These are phyloP conservation scores for Astyanax mexicanus DNA, from an alignment of 2,797 vertebrate species.

Conservation along the genomic window DNA sequence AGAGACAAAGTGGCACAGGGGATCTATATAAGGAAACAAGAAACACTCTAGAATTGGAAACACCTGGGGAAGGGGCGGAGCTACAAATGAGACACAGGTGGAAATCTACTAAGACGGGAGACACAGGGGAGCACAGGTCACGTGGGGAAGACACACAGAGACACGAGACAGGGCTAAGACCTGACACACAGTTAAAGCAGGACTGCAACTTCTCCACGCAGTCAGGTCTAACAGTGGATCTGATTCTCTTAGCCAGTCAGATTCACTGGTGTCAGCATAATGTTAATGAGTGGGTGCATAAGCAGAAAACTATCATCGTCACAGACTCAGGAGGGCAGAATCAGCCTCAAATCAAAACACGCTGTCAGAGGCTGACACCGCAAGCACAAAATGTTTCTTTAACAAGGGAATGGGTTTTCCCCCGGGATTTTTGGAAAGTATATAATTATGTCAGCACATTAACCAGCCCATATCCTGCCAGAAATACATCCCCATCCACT, in stretches of 20 bases:
- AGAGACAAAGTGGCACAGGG: too few species aligned
- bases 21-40: too few species aligned
- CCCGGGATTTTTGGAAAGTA: conserved; percentile 29
- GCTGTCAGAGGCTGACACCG: conserved; percentile 27
- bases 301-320: conserved; percentile 3
- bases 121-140: too few species aligned
- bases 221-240: background rate
- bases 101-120: too few species aligned
- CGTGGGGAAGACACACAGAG: too few species aligned
- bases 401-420: conserved; percentile 2
- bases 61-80: too few species aligned
- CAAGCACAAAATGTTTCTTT: background rate
- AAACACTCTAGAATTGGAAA: too few species aligned
- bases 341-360: conserved; percentile 43
- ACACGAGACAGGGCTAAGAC: too few species aligned
- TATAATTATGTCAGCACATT: conserved; percentile 29
- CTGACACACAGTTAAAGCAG: too few species aligned
- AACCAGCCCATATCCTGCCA: conserved; percentile 21
- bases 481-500: conserved; percentile 5
- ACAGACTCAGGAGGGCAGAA: conserved; percentile 23
- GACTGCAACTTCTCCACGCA: background rate
- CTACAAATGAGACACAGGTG: too few species aligned
- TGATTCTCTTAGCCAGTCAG: conserved; percentile 11
- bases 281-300: conserved; percentile 20
- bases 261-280: conserved; percentile 20